Percentiles rank a stretch among this genome's conserved stretches.
phyloP scores from a whole-genome alignment of 2,888 invertebrate genomes.

The Athrips mouffetella region DNA sequence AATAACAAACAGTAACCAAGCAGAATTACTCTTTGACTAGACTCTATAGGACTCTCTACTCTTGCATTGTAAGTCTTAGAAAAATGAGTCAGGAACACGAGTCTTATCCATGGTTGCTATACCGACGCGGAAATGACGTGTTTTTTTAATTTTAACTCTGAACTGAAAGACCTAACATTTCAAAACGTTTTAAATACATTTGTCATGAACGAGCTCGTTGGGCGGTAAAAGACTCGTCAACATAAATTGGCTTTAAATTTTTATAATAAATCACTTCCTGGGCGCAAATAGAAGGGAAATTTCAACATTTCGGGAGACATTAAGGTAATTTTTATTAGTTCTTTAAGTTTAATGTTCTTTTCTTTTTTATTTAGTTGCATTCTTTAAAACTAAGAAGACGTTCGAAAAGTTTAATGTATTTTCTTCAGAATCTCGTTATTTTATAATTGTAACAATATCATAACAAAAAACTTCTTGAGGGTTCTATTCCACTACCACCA shows the following conservation, averaged over 20 bases:
- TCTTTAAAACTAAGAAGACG: no score
- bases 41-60: no score
- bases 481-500: no score
- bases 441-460: no score
- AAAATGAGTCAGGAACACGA: background rate
- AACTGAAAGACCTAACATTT: conserved; percentile 37
- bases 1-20: no score
- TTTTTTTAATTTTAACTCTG: conserved; percentile 27
- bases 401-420: no score
- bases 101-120: conserved; percentile 7
- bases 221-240: conserved; percentile 37
- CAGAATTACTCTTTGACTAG: no score
- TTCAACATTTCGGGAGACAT: conserved; percentile 13
- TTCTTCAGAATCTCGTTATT: no score
- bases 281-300: conserved; percentile 29
- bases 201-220: conserved; percentile 34
- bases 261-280: conserved; percentile 43
- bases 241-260: conserved; percentile 50
- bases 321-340: conserved; percentile 25
- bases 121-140: conserved; percentile 7
- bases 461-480: no score
- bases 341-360: conserved; percentile 13
- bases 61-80: no score
- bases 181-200: conserved; percentile 39
- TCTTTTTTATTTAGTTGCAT: background rate